Percentiles rank a stretch among this genome's conserved stretches.
Conservation (phyloP, 2,797 vertebrate genomes). For the Brachymystax lenok region DNA sequence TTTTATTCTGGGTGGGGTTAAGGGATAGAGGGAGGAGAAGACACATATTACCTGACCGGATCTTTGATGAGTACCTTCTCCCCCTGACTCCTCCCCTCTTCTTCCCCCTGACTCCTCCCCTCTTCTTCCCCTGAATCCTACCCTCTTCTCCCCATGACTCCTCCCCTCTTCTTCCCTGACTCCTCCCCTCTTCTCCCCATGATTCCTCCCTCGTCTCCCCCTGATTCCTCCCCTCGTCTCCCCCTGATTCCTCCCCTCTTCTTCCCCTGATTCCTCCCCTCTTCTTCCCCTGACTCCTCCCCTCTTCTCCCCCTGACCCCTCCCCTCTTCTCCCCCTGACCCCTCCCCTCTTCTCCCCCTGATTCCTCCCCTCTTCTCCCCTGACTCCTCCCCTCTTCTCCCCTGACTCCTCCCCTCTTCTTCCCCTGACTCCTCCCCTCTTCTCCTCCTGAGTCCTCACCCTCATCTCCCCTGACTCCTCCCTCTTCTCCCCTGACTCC, state of each 20-base stretch:
- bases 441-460: no score
- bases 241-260: neutral
- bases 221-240: no score
- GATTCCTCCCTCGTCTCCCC: no score
- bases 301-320: neutral
- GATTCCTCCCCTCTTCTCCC: neutral
- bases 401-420: neutral
- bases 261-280: no score
- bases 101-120: neutral
- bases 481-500: neutral
- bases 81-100: neutral
- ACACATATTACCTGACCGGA: no score
- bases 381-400: neutral
- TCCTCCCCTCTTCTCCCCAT: no score
- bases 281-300: no score
- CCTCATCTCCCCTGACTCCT: no score
- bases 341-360: neutral
- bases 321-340: no score
- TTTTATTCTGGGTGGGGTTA: neutral
- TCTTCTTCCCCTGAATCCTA: neutral
- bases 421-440: neutral
- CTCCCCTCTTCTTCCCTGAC: neutral
- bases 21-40: conserved; percentile 5
- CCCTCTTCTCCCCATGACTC: neutral
- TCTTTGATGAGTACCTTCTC: no score